Conservation (phyloP, 2,113 vertebrate genomes). For the Oostethus manadensis region DNA sequence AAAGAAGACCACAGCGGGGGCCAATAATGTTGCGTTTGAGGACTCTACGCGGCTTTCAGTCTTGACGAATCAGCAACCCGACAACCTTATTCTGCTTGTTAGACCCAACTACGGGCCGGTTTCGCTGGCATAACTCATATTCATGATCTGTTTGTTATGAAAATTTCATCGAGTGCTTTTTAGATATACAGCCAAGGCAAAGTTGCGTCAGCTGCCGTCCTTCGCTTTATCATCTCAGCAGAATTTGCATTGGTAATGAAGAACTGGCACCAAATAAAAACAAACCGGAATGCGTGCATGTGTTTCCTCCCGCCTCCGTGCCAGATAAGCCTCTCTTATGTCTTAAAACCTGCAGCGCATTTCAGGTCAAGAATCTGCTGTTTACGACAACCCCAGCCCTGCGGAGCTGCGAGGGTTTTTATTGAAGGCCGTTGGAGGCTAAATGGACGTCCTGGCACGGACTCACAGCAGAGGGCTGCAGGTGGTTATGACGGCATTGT, state of each 20-base stretch:
- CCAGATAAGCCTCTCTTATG: conserved; percentile 13
- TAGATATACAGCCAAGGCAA: background rate
- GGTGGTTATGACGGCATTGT: conserved; percentile 9
- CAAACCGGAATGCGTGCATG: background rate
- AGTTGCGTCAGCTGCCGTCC: background rate
- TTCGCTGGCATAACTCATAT: background rate
- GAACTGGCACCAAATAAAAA: conserved; percentile 13
- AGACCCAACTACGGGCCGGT: background rate
- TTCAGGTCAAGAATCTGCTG: conserved; percentile 50
- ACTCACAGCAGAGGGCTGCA: conserved; percentile 21
- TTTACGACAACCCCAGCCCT: conserved; percentile 46
- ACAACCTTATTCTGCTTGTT: background rate
- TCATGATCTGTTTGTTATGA: background rate
- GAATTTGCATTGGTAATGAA: conserved; percentile 13
- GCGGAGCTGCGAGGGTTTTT: conserved; percentile 19
- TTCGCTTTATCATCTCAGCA: conserved; percentile 13
- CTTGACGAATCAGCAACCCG: conserved; percentile 14
- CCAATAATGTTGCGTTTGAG: conserved; percentile 23
- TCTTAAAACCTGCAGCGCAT: conserved; percentile 32
- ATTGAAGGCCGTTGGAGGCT: conserved; percentile 21
- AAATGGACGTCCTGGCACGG: conserved; percentile 27
- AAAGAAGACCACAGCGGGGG: conserved; percentile 3
- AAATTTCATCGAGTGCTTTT: background rate
- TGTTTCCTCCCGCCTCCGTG: conserved; percentile 3
- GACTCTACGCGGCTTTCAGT: conserved; percentile 14